phyloP scores from a whole-genome alignment of 2,888 invertebrate genomes.

The Archaeoteleia sp. region DNA sequence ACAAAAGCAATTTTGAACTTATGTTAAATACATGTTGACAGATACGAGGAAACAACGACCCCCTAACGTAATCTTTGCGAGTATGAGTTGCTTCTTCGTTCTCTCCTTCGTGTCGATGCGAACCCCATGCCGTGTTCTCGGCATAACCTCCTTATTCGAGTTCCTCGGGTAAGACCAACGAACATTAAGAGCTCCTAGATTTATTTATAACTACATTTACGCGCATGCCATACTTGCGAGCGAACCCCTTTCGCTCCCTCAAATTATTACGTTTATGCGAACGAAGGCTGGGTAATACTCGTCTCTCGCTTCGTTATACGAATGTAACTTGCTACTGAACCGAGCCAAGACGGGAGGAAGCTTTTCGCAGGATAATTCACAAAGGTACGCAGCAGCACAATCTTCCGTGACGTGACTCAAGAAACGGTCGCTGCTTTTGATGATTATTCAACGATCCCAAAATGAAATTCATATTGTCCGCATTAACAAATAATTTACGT shows the following conservation, averaged over 20 bases:
- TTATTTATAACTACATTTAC: constrained; percentile 76
- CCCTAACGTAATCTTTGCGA: constrained; percentile 46
- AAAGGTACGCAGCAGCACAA: constrained; percentile 40
- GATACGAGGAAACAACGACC: constrained; percentile 40
- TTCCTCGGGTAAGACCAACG: constrained; percentile 54
- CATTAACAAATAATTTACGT: constrained; percentile 52
- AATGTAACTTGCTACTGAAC: constrained; percentile 6
- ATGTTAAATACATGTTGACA: constrained; percentile 48
- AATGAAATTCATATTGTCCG: constrained; percentile 54
- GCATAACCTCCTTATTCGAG: constrained; percentile 42
- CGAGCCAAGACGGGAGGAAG: constrained; percentile 9
- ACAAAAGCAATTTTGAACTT: constrained; percentile 47
- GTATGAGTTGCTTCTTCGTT: constrained; percentile 31
- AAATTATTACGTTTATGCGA: constrained; percentile 54
- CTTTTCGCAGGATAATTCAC: constrained; percentile 45
- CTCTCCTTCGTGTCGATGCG: constrained; percentile 3
- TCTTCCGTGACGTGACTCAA: constrained; percentile 39
- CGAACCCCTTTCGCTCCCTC: constrained; percentile 50
- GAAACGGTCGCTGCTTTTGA: constrained; percentile 43
- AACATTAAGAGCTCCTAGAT: constrained; percentile 75
- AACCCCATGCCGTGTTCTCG: constrained; percentile 23
- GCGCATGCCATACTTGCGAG: constrained; percentile 68
- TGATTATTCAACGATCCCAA: constrained; percentile 52
- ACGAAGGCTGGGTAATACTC: constrained; percentile 23
- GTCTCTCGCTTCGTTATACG: constrained; percentile 30